These are phyloP conservation scores for Caradrina clavipalpis DNA, from an alignment of 2,888 invertebrate species.

Conservation along the genomic window DNA sequence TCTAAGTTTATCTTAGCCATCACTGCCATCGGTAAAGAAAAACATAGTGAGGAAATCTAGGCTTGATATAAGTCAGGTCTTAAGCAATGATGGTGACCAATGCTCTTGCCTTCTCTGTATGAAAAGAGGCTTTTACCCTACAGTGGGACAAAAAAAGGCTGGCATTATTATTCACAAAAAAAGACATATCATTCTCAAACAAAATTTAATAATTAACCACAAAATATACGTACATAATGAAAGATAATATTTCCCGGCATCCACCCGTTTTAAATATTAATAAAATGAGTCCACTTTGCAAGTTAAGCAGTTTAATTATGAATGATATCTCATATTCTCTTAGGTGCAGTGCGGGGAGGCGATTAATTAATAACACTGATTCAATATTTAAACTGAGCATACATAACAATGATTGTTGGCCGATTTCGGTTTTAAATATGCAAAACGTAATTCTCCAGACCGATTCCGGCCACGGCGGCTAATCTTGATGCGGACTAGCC, in stretches of 20 bases:
- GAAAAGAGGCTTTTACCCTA: too few species aligned
- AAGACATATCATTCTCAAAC: background rate
- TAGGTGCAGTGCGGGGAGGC: conserved; percentile 32
- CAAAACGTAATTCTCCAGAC: too few species aligned
- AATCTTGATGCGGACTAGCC: too few species aligned
- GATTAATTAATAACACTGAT: conserved; percentile 49
- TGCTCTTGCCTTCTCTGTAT: too few species aligned
- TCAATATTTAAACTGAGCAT: conserved; percentile 19
- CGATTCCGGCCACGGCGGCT: too few species aligned
- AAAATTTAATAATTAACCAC: background rate
- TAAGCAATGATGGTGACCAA: too few species aligned
- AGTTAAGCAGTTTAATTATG: conserved; percentile 40
- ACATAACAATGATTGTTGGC: conserved; percentile 6
- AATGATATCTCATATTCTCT: conserved; percentile 44
- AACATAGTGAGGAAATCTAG: too few species aligned
- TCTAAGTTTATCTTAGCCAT: too few species aligned
- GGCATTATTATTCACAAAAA: too few species aligned
- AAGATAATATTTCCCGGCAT: background rate
- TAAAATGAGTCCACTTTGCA: conserved; percentile 23
- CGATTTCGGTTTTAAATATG: background rate
- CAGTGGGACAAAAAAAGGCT: too few species aligned
- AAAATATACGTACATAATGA: background rate
- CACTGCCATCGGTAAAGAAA: too few species aligned
- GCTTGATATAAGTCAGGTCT: too few species aligned
- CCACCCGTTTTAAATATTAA: background rate